Base-by-base conservation (phyloP, 2,113 vertebrate species). In the Chrysochloris asiatica region DNA sequence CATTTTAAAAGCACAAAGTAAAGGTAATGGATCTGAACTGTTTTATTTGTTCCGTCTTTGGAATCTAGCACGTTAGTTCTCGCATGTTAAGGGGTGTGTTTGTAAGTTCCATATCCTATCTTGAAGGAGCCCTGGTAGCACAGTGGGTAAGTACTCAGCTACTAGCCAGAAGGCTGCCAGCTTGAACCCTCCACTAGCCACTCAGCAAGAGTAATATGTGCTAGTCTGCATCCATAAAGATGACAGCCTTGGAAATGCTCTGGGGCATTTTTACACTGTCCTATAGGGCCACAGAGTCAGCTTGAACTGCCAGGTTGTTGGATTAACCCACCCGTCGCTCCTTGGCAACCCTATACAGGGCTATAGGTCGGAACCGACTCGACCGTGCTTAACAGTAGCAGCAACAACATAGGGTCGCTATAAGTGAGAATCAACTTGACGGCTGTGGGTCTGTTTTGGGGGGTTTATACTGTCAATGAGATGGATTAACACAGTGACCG, bases 41-140 rank as follows among this genome's bases (percentile, higher is more conserved):
- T 79, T 67, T 76, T 95, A 80, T 12, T 36, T 11, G 54, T 78
- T 48, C 4, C 71, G 6, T 19, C 10, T 84, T 73, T 48, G 47
- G n/a, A 81, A 71, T 78, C 69, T 86, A 86, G 19, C 33, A 30
- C 86, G 81, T 86, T 91, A 83, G 65, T 86, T 79, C 28, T 83
- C 91, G 4, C 33, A 6, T 69, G 41, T 90, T 43, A 83, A 63
- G 63, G 10, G 24, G 1, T 4, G 1, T 79, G n/a, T 38, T 92
- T 88, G 82, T 75, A 72, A n/a, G 56, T 24, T n/a, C 19, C 22
- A 28, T 48, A 6, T 72, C 8, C 13, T 69, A 0, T 81, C n/a
- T 79, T 78, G 21, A 17, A 38, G 36, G 67, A 38, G 7, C 67
- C n/a, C 19, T 22, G n/a, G 67, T 38, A 19, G n/a, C 36, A 21